Evolutionary conservation across 2,888 invertebrate genomes (phyloP), one percentile per base, ranked within the genome.

Genomic region (Allacma fusca): DNA sequence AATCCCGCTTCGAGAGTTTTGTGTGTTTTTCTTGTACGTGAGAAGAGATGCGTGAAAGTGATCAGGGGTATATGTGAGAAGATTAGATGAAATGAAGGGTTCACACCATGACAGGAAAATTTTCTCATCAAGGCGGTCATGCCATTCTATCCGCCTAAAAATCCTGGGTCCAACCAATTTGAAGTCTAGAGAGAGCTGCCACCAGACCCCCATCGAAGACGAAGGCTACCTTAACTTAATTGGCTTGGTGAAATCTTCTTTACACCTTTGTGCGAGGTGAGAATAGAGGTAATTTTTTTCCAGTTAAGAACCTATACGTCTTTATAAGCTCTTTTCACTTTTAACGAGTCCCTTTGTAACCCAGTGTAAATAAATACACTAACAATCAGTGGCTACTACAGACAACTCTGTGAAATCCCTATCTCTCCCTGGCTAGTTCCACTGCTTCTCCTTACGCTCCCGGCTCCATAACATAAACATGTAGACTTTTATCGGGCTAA

Each of bases 161-260:
- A 62, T 57, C 29, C 34, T 59, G 34, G 59, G 34, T 23, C 72
- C 72, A 72, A 72, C 43, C 71, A 74, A 74, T 44, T 65, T 73
- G 19, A 73, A 40, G 62, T 68, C 21, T n/a, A 43, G 62, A 68
- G 26, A 62, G 19, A 24, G 62, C 73, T 73, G 34, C 74, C 43
- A 62, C 21, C 24, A 79, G 81, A 81, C 81, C 81, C 80, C 81
- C 81, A 79, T 78, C 80, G 81, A 78, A 72, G 80, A 64, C 76
- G 28, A 44, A 74, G 74, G 74, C 72, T 76, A 69, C 68, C 76
- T 76, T 72, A 34, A 67, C 80, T 79, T 81, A 80, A 81, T 80
- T 80, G 80, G 74, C 78, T 78, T 80, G 79, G 75, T 81, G 81
- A 81, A 81, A 80, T 78, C 76, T 78, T 80, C 77, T 79, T 62